These are phyloP conservation scores for Neolamprologus variostigma DNA, from an alignment of 2,113 vertebrate genomes.

Conservation along the genomic window DNA sequence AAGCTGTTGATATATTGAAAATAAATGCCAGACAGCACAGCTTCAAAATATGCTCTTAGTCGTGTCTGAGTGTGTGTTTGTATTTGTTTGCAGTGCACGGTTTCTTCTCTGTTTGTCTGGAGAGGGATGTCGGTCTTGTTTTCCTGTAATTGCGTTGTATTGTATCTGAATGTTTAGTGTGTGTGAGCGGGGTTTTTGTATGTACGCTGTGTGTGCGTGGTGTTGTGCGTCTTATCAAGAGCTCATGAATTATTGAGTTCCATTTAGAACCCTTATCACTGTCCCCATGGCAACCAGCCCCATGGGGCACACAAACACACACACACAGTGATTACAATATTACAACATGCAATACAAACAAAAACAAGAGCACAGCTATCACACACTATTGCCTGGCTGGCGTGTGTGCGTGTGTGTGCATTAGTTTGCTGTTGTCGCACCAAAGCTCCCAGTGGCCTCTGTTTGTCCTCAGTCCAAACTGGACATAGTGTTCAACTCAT, in stretches of 20 bases:
- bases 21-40: neutral
- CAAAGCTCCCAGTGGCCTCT: neutral
- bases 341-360: neutral
- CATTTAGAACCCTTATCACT: constrained; percentile 47
- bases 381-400: neutral
- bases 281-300: constrained; percentile 48
- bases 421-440: neutral
- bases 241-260: constrained; percentile 54
- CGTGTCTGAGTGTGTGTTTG: neutral
- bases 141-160: neutral
- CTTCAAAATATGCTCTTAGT: neutral
- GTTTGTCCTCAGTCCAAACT: neutral
- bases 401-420: neutral
- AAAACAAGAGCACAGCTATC: neutral
- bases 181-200: neutral
- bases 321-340: neutral
- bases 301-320: neutral
- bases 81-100: neutral
- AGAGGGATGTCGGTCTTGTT: neutral
- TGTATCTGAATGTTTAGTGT: neutral
- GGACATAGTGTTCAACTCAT: constrained; percentile 1
- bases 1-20: neutral
- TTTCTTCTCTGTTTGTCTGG: neutral
- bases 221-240: constrained; percentile 23
- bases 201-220: neutral